phyloP scores from a whole-genome alignment of 2,888 invertebrate genomes.

The Pollenia angustigena region DNA sequence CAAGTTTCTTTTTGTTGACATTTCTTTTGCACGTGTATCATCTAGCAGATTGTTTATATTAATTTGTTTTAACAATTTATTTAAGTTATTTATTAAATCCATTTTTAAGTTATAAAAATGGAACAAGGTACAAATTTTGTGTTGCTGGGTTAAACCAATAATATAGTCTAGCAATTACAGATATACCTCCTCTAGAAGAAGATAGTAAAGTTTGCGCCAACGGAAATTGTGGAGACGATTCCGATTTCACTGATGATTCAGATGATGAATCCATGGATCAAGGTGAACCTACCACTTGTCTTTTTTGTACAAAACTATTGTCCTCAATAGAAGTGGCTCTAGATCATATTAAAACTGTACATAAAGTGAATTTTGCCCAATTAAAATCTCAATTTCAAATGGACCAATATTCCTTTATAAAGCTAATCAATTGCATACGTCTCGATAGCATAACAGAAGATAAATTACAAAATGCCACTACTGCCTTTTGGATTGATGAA shows the following conservation, averaged over 20 bases:
- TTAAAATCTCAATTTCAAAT: slow-evolving; percentile 89
- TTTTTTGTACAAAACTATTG: slow-evolving; percentile 89
- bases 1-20: slow-evolving; percentile 12
- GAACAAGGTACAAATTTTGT: slow-evolving; percentile 55
- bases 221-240: slow-evolving; percentile 71
- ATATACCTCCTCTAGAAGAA: slow-evolving; percentile 55
- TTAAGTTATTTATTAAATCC: neutral
- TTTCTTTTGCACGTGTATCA: slow-evolving; percentile 61
- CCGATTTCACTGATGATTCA: slow-evolving; percentile 70
- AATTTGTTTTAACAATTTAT: neutral
- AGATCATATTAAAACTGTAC: slow-evolving; percentile 87
- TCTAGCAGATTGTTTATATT: slow-evolving; percentile 51
- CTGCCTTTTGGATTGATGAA: slow-evolving; percentile 89
- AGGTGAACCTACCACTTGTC: slow-evolving; percentile 85
- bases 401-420: slow-evolving; percentile 93
- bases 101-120: slow-evolving; percentile 46
- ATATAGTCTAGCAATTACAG: slow-evolving; percentile 1
- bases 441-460: slow-evolving; percentile 86
- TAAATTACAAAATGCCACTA: slow-evolving; percentile 85
- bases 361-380: slow-evolving; percentile 87
- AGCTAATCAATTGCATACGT: slow-evolving; percentile 92
- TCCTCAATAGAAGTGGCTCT: slow-evolving; percentile 87
- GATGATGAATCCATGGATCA: slow-evolving; percentile 85
- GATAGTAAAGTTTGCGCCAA: slow-evolving; percentile 17
- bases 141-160: neutral